Evolutionary conservation across 2,113 vertebrate genomes (phyloP), one percentile per base, ranked within the genome.

Genomic region (Zapus hudsonius): DNA sequence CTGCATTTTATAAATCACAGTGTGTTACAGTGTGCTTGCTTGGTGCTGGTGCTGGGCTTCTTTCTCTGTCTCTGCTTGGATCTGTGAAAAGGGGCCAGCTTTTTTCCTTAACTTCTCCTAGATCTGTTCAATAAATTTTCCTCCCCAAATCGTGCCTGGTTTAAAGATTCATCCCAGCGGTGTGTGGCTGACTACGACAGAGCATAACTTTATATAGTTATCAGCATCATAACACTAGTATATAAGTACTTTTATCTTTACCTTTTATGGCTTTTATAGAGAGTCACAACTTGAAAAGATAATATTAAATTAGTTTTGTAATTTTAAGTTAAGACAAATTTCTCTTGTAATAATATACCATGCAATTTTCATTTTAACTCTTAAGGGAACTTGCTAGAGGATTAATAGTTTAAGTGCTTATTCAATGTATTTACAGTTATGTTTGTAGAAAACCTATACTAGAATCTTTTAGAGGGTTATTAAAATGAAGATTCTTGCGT

Each of bases 291-390:
- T 47, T 75, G 63, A 7, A 92, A 92, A 64, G 25, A 69, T 63
- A 81, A 70, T 75, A 83, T 79, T 83, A 85, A 70, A 83, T 74
- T 89, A 42, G 33, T 85, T 90, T 82, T 11, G 67, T 92, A 86
- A 36, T 20, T 36, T 70, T 78, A 87, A 5, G 17, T 73, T 93
- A 33, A 87, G n/a, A 81, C 81, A 72, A 93, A 91, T 82, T 89
- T 63, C 27, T 76, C 55, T 63, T 76, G 29, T 29, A 95, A 89
- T 27, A 91, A 70, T 78, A 90, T 89, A 84, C 57, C 87, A 55
- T 16, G 27, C 1, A 87, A 47, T 38, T 95, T 92, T 76, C 23
- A 20, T 59, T 52, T 74, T 91, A 82, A 91, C 4, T 84, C 40
- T 92, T 70, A 72, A 74, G 69, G 61, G 36, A 80, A 89, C 76